Evolutionary conservation across 2,888 invertebrate species (phyloP).

Genomic region (Cinara cedri): DNA sequence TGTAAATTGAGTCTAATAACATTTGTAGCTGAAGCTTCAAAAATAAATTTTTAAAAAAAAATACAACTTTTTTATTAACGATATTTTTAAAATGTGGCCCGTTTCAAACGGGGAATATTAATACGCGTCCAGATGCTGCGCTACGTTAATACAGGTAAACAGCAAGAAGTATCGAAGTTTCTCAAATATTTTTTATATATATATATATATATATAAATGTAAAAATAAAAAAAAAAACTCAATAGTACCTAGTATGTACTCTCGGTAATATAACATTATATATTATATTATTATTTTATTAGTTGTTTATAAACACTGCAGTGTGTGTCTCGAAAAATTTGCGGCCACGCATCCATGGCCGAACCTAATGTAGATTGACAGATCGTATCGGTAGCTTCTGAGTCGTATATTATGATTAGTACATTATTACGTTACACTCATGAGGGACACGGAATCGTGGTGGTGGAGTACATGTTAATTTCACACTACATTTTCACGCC

Average conservation of each 20-base stretch:
- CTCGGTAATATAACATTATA: not conserved
- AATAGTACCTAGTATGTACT: not conserved
- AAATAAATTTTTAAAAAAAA: too few species aligned
- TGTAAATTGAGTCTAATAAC: too few species aligned
- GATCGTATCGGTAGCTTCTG: conserved; percentile 23
- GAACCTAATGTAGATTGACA: conserved; percentile 43
- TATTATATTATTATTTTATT: not conserved
- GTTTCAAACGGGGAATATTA: too few species aligned
- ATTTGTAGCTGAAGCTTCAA: too few species aligned
- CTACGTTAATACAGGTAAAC: too few species aligned
- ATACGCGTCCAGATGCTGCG: too few species aligned
- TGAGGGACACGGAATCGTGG: not conserved
- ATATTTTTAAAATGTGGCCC: too few species aligned
- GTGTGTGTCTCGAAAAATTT: not conserved
- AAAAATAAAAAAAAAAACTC: too few species aligned
- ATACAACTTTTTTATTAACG: too few species aligned
- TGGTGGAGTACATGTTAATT: conserved; percentile 23
- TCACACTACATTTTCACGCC: conserved; percentile 40
- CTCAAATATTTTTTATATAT: too few species aligned
- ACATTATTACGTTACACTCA: conserved; percentile 1
- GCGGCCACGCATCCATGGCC: conserved; percentile 10
- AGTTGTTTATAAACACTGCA: conserved; percentile 11
- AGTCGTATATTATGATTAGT: conserved; percentile 15
- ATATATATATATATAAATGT: too few species aligned
- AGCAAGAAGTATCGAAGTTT: too few species aligned